A percentile compares a stretch with the other conserved stretches of the same genome.
Evolutionary conservation across 2,113 vertebrate genomes (phyloP).

Genomic region (Carassius carassius): DNA sequence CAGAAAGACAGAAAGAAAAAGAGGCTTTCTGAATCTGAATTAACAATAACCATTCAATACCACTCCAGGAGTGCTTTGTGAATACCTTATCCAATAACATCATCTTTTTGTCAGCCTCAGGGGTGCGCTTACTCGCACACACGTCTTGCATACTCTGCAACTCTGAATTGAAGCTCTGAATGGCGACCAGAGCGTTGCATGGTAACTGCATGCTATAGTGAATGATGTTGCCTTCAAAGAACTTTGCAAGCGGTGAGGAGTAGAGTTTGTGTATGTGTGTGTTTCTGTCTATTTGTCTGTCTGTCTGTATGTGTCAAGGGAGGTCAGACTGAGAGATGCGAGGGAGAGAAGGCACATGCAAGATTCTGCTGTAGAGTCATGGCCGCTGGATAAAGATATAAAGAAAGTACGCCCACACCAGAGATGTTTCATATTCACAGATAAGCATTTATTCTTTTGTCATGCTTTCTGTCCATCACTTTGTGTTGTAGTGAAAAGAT

Average conservation of each 20-base stretch:
- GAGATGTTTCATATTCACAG: conserved; percentile 66
- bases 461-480: conserved; percentile 48
- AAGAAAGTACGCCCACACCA: conserved; percentile 63
- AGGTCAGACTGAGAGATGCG: conserved; percentile 29
- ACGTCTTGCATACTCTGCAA: neutral
- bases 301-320: conserved; percentile 28
- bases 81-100: conserved; percentile 11
- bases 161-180: conserved; percentile 19
- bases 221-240: conserved; percentile 29
- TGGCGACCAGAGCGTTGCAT: conserved; percentile 43
- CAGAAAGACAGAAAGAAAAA: neutral
- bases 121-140: neutral
- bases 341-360: conserved; percentile 34
- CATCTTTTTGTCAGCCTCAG: neutral
- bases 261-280: neutral
- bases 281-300: conserved; percentile 11
- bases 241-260: neutral
- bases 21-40: neutral
- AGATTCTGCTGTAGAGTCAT: conserved; percentile 20
- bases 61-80: conserved; percentile 7
- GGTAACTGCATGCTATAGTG: conserved; percentile 39
- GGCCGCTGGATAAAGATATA: conserved; percentile 41
- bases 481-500: conserved; percentile 59
- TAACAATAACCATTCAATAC: neutral
- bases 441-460: conserved; percentile 70